These are phyloP conservation scores for Nylanderia fulva DNA, from an alignment of 1,140 invertebrate genomes.

Conservation along the genomic window DNA sequence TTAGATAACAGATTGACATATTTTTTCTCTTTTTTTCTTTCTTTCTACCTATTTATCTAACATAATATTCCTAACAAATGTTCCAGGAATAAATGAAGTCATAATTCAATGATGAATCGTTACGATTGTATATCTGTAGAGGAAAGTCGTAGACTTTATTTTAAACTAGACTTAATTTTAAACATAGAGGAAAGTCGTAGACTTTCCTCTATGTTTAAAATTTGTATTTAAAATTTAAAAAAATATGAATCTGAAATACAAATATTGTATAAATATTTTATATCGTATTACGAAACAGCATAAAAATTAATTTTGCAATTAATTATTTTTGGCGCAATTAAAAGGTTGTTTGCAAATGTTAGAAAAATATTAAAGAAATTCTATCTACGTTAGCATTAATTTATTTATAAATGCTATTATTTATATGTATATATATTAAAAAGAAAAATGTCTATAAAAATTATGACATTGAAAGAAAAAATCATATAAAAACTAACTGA, in stretches of 20 bases:
- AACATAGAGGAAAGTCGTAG: too few relatives aligned
- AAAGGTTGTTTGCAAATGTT: not conserved
- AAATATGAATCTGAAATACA: too few relatives aligned
- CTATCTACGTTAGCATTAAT: not conserved
- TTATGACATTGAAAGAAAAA: not conserved
- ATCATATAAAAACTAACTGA: not conserved
- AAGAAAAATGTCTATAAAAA: not conserved
- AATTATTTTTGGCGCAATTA: not conserved
- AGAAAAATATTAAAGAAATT: not conserved
- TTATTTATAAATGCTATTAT: constrained; percentile 14
- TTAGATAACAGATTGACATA: not conserved
- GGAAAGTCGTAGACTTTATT: not conserved
- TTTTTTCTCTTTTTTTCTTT: too few relatives aligned
- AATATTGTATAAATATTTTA: not conserved
- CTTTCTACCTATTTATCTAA: too few relatives aligned
- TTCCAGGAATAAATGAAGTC: constrained; percentile 25
- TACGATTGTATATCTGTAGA: not conserved
- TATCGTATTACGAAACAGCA: not conserved
- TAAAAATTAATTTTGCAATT: not conserved
- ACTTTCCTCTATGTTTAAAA: not conserved
- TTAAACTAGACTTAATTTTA: too few relatives aligned
- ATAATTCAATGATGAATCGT: constrained; percentile 5
- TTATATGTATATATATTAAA: constrained; percentile 2
- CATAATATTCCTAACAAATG: not conserved
- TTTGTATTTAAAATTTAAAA: not conserved